Evolutionary conservation across 2,113 vertebrate genomes (phyloP).

Genomic region (Tichodroma muraria): DNA sequence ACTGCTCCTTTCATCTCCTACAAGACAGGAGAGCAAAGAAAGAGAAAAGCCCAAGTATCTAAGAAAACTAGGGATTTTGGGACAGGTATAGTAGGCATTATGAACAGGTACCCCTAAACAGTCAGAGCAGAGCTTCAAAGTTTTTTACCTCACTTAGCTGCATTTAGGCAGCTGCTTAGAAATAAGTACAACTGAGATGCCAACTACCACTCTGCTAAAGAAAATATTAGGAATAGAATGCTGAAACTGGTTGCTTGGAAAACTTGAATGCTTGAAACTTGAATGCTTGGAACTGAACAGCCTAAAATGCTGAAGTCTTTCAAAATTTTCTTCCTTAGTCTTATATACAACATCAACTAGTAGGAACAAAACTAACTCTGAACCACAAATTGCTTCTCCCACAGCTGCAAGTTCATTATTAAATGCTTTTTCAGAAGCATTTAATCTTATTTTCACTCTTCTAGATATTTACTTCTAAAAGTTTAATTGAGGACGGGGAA

Average conservation of each 20-base stretch:
- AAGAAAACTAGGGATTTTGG: neutral
- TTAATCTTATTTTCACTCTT: neutral
- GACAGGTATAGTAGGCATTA: neutral
- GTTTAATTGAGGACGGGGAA: neutral
- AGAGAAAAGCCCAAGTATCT: neutral
- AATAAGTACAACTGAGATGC: neutral
- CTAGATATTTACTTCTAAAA: neutral
- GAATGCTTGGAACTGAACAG: no score
- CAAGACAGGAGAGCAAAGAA: neutral
- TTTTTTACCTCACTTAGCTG: neutral
- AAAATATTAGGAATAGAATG: neutral
- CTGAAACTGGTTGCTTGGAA: no score
- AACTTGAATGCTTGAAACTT: no score
- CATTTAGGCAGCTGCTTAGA: neutral
- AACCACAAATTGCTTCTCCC: neutral
- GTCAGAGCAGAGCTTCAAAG: neutral
- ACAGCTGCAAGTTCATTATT: neutral
- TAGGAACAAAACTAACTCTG: neutral
- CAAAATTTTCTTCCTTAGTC: neutral
- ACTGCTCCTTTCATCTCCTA: neutral
- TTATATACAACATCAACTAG: neutral
- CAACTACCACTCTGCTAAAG: neutral
- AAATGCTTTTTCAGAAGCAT: neutral
- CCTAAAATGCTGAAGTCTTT: neutral
- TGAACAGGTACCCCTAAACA: neutral